Conservation (phyloP, 2,113 vertebrate genomes). For the Alligator sinensis region DNA sequence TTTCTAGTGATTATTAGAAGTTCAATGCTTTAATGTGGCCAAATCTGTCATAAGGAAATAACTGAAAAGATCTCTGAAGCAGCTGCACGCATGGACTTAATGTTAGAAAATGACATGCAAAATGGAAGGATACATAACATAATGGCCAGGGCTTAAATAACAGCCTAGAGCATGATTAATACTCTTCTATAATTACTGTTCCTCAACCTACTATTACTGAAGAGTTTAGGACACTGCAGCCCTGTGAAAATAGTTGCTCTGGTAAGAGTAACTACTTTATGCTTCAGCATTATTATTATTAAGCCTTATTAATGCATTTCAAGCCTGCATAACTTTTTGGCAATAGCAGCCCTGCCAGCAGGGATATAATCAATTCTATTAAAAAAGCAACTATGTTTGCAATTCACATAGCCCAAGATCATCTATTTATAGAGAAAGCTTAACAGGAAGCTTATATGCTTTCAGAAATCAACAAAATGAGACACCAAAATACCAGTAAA, state of each 20-base stretch:
- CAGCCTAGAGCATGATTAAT: conserved; percentile 79
- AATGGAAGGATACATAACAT: conserved; percentile 77
- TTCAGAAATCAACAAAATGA: conserved; percentile 61
- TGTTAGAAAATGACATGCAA: conserved; percentile 79
- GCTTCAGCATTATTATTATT: conserved; percentile 72
- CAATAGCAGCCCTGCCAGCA: conserved; percentile 69
- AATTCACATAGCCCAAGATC: conserved; percentile 72
- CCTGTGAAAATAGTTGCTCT: conserved; percentile 68
- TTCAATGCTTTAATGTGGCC: conserved; percentile 81
- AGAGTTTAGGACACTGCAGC: conserved; percentile 72
- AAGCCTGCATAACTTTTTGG: conserved; percentile 79
- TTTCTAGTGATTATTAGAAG: conserved; percentile 78
- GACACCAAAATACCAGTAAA: not conserved
- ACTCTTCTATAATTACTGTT: conserved; percentile 78
- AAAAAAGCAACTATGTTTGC: conserved; percentile 60
- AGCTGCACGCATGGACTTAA: conserved; percentile 77
- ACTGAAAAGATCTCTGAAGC: conserved; percentile 75
- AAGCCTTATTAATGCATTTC: conserved; percentile 75
- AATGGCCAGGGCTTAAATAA: conserved; percentile 79
- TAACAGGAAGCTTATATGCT: conserved; percentile 57
- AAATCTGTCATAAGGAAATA: conserved; percentile 82
- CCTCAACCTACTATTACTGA: conserved; percentile 82
- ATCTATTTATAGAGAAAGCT: conserved; percentile 71
- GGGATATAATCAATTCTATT: conserved; percentile 74
- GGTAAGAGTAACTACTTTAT: conserved; percentile 68